Evolutionary conservation across 2,113 vertebrate species (phyloP), one percentile per base, ranked within the genome.

Genomic region (Eretmodus cyanostictus): DNA sequence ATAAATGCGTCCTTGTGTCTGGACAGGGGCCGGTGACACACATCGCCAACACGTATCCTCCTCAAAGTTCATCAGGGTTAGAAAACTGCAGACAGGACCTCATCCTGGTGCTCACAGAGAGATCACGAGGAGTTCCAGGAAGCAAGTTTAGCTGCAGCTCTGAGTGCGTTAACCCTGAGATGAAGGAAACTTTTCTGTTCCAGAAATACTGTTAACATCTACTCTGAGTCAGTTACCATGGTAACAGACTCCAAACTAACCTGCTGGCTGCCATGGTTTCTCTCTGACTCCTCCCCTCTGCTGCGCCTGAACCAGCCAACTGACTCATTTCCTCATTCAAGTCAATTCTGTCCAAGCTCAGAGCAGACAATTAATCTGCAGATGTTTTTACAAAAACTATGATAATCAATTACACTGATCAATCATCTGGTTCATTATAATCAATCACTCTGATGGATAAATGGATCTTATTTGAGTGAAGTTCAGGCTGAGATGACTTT

Each of bases 1-100:
- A 98, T n/a, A 98, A 98, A 89, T 96, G 96, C 81, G 96, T 98
- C 2, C 93, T 98, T 61, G 97, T 98, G 1, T 98, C 97, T 2
- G 98, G 98, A 80, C 98, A 98, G 92, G 98, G 98, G 8, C 98
- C 98, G 0, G 93, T 98, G 79, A 93, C 94, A 14, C 97, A 97
- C 73, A 98, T 98, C 38, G 97, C 97, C 84, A 96, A 94, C 85
- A 95, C 96, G 98, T 98, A 98, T 98, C 97, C 96, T 76, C 40
- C 40, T 47, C 68, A 29, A 27, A 11, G 40, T 10, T 97, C 96
- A 29, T 51, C 31, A 9, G 68, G 66, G 13, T 42, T 22, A 73
- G 19, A 38, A 66, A 66, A 66, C 17, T 38, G 61, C n/a, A 61
- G 24, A 11, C 13, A 22, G 27, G 17, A 79, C 10, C 24, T 22